These are phyloP conservation scores for Melipona beecheii DNA, from an alignment of 2,888 invertebrate species.

Conservation along the genomic window DNA sequence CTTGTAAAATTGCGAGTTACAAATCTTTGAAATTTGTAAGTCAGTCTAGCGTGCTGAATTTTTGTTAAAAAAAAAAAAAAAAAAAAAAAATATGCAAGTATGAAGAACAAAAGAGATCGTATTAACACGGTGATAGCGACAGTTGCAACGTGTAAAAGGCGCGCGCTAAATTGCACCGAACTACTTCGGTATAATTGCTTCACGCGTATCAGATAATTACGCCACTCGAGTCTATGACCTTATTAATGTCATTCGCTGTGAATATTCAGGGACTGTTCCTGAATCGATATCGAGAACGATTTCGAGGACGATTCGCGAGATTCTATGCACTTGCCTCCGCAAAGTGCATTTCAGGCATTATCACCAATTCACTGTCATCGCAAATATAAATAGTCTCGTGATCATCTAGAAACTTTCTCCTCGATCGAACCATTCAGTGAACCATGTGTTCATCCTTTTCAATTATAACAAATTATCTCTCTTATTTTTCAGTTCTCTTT, in stretches of 20 bases:
- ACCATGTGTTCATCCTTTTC: neutral
- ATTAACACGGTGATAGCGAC: neutral
- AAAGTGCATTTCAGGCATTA: conserved; percentile 1
- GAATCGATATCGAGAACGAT: conserved; percentile 27
- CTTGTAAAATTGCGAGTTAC: no score
- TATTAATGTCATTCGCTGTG: conserved; percentile 43
- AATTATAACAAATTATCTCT: neutral
- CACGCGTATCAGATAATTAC: conserved; percentile 41
- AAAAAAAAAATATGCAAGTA: neutral
- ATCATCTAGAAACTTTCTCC: neutral
- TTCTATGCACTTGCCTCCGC: neutral
- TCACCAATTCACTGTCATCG: neutral
- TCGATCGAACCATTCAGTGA: neutral
- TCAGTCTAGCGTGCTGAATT: no score
- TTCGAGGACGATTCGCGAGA: conserved; percentile 19
- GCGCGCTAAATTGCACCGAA: conserved; percentile 10
- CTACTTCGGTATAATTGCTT: conserved; percentile 40
- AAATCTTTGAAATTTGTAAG: no score
- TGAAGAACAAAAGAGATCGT: neutral
- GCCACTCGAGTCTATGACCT: conserved; percentile 35
- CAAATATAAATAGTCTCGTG: neutral
- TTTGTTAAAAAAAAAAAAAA: no score
- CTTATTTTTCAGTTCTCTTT: neutral
- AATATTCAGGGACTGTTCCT: conserved; percentile 13
- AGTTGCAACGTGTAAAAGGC: neutral